Conservation (phyloP, 2,888 invertebrate species). For the Orchesellides sinensis region DNA sequence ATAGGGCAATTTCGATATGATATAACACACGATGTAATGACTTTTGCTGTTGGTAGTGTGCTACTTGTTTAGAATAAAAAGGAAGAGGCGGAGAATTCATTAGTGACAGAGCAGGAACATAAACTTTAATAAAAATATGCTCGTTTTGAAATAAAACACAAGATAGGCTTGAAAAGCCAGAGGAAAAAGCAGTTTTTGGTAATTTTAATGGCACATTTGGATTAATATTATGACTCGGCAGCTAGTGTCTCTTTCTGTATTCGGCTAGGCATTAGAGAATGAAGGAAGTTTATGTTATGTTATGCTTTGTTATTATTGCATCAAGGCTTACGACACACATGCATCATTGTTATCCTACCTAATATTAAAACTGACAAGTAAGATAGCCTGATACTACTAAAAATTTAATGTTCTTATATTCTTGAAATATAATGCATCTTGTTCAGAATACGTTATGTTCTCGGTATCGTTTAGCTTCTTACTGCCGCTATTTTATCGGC, state of each 20-base stretch:
- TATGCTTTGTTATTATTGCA: slow-evolving; percentile 22
- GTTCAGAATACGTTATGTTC: too few relatives aligned
- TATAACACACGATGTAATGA: too few relatives aligned
- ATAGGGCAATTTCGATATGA: too few relatives aligned
- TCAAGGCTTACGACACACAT: slow-evolving; percentile 10
- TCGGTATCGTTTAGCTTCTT: too few relatives aligned
- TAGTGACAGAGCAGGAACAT: slow-evolving; percentile 18
- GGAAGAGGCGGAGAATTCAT: background rate
- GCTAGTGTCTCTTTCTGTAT: background rate
- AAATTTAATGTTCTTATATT: slow-evolving; percentile 17
- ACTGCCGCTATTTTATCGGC: too few relatives aligned
- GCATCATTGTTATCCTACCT: slow-evolving; percentile 21
- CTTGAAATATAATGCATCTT: slow-evolving; percentile 41
- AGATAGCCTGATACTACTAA: slow-evolving; percentile 8
- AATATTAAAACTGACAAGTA: background rate
- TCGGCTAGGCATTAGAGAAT: slow-evolving; percentile 8
- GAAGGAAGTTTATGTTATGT: background rate
- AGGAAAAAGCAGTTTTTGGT: slow-evolving; percentile 29
- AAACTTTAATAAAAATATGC: background rate
- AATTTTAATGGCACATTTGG: slow-evolving; percentile 59
- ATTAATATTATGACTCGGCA: slow-evolving; percentile 47
- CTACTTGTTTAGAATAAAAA: background rate
- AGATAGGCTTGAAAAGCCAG: background rate
- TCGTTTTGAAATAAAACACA: background rate
- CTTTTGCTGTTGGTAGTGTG: too few relatives aligned